Conservation (phyloP, 1,140 invertebrate genomes). For the Tetragonula clypearis region DNA sequence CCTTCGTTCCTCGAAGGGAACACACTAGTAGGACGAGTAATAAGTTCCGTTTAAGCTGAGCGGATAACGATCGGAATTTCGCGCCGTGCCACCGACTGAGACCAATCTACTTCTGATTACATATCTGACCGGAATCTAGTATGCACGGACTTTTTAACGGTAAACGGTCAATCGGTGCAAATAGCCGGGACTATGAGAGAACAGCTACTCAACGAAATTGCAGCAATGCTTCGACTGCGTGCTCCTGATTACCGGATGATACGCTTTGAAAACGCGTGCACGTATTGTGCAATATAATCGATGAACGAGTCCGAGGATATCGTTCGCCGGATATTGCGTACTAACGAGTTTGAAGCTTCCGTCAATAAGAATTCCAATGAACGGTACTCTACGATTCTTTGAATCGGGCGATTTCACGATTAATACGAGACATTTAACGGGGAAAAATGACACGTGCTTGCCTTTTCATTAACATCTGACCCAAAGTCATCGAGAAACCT, state of each 20-base stretch:
- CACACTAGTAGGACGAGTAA: not conserved
- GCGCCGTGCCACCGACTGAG: not conserved
- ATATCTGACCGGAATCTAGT: conserved; percentile 17
- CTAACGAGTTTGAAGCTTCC: not conserved
- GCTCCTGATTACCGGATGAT: not conserved
- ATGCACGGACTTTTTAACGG: conserved; percentile 20
- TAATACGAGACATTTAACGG: not conserved
- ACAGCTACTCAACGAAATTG: conserved; percentile 36
- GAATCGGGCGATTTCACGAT: not conserved
- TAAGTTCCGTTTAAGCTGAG: conserved; percentile 6
- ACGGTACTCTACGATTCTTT: not conserved
- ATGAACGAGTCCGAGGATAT: conserved; percentile 5
- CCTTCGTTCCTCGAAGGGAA: not conserved
- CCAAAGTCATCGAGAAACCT: not conserved
- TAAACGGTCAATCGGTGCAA: conserved; percentile 36
- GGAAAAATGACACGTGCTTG: not conserved
- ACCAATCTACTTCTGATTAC: conserved; percentile 35
- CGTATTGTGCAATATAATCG: not conserved
- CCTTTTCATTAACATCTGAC: not conserved
- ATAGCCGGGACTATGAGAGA: conserved; percentile 19
- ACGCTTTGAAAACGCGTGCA: not conserved
- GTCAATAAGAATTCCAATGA: not conserved
- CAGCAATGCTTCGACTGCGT: not conserved
- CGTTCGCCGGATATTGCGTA: not conserved
- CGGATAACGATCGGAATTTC: conserved; percentile 41